Conservation (phyloP, 1,140 invertebrate genomes). For the Antheraea pernyi region DNA sequence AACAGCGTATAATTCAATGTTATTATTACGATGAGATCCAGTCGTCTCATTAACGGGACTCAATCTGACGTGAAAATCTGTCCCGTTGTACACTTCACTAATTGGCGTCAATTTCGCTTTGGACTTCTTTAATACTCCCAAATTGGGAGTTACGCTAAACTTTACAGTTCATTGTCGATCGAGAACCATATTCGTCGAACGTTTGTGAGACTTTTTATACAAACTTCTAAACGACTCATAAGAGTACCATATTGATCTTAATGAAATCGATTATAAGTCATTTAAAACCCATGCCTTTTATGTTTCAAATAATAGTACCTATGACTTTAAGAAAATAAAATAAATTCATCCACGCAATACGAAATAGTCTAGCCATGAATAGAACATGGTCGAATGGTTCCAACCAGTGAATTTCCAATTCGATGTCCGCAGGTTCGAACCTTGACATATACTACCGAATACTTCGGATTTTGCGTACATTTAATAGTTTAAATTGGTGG, state of each 20-base stretch:
- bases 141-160: slow-evolving; percentile 3
- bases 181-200: background rate
- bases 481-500: no score
- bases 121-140: slow-evolving; percentile 16
- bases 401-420: no score
- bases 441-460: no score
- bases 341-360: no score
- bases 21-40: slow-evolving; percentile 27
- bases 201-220: background rate
- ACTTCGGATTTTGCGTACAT: no score
- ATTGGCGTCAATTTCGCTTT: slow-evolving; percentile 49
- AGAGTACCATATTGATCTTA: background rate
- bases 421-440: no score
- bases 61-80: slow-evolving; percentile 45
- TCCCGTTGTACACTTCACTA: slow-evolving; percentile 47
- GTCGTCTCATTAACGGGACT: slow-evolving; percentile 37
- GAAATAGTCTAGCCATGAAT: no score
- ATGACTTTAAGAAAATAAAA: no score
- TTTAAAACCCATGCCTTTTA: no score
- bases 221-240: background rate
- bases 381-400: no score
- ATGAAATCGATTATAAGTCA: no score
- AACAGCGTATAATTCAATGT: slow-evolving; percentile 30
- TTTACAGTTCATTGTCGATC: background rate
- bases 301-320: no score